These are phyloP conservation scores for Acanthosepion pharaonis DNA, from an alignment of 2,888 invertebrate species.

Conservation along the genomic window DNA sequence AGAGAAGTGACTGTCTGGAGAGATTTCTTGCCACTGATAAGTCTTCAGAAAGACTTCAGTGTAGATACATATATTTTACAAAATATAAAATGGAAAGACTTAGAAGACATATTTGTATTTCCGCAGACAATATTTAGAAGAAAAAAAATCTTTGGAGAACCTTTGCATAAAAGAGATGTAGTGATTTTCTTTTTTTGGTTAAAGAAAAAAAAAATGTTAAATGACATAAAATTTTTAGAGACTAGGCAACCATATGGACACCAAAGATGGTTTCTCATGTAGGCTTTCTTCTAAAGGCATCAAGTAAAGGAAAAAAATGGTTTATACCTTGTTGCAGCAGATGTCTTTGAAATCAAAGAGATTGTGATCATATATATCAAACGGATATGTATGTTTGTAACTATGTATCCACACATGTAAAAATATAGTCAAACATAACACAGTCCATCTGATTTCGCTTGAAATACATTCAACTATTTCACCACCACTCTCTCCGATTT, in stretches of 20 bases:
- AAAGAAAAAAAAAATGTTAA: background rate
- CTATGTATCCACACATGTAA: background rate
- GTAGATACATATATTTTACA: background rate
- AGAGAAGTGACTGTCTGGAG: background rate
- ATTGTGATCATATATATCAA: background rate
- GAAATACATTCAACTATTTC: too few species aligned
- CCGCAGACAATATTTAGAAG: background rate
- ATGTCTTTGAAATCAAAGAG: slow-evolving; percentile 17
- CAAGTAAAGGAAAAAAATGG: background rate
- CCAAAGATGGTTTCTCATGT: background rate
- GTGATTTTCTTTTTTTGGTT: background rate
- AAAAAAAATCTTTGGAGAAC: background rate
- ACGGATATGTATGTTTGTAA: too few species aligned
- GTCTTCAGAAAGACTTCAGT: background rate
- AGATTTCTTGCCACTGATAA: too few species aligned
- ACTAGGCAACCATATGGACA: background rate
- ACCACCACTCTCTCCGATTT: too few species aligned
- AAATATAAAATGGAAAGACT: background rate
- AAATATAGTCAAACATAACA: background rate
- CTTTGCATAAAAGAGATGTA: background rate
- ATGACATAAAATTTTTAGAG: background rate
- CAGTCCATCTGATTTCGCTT: too few species aligned
- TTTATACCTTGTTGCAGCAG: background rate
- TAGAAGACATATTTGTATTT: slow-evolving; percentile 33
- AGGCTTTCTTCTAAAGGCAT: background rate